Percentiles rank a stretch among this genome's conserved stretches.
phyloP scores from a whole-genome alignment of 2,113 vertebrate genomes.

The Perca fluviatilis region DNA sequence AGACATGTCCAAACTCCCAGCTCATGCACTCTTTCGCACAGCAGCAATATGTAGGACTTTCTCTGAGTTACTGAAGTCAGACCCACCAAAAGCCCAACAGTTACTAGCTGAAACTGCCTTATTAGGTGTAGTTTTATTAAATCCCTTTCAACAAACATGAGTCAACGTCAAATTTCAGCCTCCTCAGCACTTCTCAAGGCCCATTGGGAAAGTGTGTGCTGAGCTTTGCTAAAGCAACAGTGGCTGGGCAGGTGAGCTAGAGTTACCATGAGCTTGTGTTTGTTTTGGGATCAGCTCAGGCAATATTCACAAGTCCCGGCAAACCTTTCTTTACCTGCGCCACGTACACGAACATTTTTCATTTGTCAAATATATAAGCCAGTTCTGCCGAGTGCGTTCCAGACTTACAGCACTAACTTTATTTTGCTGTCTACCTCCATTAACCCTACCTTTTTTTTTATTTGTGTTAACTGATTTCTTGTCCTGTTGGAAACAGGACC shows the following conservation, averaged over 20 bases:
- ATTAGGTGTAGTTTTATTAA: conserved; percentile 49
- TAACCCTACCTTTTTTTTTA: conserved; percentile 40
- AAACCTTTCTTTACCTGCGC: conserved; percentile 57
- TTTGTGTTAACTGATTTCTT: conserved; percentile 56
- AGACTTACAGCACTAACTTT: conserved; percentile 55
- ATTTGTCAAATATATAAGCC: conserved; percentile 52
- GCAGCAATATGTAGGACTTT: neutral
- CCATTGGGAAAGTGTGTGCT: conserved; percentile 51
- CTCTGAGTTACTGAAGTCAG: conserved; percentile 14
- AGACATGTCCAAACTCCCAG: neutral
- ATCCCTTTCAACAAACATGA: conserved; percentile 62
- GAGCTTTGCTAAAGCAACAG: conserved; percentile 75
- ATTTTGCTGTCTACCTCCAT: conserved; percentile 58
- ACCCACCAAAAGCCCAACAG: conserved; percentile 25
- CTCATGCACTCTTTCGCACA: neutral
- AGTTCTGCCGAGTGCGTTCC: conserved; percentile 25
- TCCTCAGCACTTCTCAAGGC: conserved; percentile 55
- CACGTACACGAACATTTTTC: conserved; percentile 68
- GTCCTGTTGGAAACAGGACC: conserved; percentile 61
- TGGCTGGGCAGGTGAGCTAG: conserved; percentile 64
- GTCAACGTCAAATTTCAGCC: conserved; percentile 64
- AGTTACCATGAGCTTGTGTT: conserved; percentile 71
- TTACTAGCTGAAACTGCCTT: conserved; percentile 34
- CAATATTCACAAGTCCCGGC: conserved; percentile 70
- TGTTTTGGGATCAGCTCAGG: conserved; percentile 73